A percentile compares a stretch with the other conserved stretches of the same genome.
phyloP scores from a whole-genome alignment of 2,888 invertebrate genomes.

The Pantelozetes paolii region DNA sequence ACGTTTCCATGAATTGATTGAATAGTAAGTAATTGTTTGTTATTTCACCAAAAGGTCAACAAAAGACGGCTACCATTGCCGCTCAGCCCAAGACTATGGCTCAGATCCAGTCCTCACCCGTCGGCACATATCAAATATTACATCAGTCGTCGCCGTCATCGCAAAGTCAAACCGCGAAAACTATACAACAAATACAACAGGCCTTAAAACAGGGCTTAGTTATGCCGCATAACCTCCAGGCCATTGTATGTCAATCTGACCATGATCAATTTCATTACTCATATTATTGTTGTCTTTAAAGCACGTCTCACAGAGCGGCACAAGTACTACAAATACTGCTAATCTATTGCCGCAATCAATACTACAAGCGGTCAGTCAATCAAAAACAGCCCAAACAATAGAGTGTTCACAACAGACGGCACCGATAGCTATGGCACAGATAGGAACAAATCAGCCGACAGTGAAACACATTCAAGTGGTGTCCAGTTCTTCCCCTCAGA shows the following conservation, averaged over 20 bases:
- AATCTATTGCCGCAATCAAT: slow-evolving; percentile 7
- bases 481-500: neutral
- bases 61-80: slow-evolving; percentile 4
- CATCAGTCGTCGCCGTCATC: slow-evolving; percentile 28
- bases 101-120: neutral
- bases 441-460: neutral
- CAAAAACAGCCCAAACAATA: neutral
- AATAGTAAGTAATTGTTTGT: slow-evolving; percentile 9
- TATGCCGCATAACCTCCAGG: neutral
- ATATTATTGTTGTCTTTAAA: neutral
- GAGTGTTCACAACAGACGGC: neutral
- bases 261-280: neutral
- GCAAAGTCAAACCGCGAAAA: slow-evolving; percentile 39
- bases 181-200: slow-evolving; percentile 46
- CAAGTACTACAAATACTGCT: neutral
- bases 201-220: slow-evolving; percentile 44
- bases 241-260: neutral
- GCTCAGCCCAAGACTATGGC: neutral
- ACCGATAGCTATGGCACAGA: slow-evolving; percentile 1
- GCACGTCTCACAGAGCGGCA: slow-evolving; percentile 3
- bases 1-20: too few relatives aligned
- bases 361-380: neutral
- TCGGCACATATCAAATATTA: slow-evolving; percentile 34
- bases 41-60: neutral
- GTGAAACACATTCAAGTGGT: slow-evolving; percentile 14